Conservation (phyloP, 2,113 vertebrate species). For the Chaetodon trifascialis region DNA sequence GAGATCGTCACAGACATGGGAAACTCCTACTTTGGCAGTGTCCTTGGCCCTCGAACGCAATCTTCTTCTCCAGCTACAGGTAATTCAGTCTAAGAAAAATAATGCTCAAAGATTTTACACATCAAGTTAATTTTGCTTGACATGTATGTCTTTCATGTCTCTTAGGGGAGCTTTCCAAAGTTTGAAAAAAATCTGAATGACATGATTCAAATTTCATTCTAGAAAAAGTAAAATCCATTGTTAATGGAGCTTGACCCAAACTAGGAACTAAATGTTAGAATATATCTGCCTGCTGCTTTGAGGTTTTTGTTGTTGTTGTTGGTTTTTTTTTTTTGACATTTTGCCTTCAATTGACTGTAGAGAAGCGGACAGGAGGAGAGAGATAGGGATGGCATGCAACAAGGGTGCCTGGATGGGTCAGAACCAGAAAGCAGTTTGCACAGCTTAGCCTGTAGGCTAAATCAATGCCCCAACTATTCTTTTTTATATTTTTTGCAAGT, state of each 20-base stretch:
- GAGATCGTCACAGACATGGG: slow-evolving; percentile 90
- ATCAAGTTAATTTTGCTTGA: neutral
- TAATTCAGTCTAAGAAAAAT: slow-evolving; percentile 71
- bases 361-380: neutral
- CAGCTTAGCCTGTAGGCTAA: neutral
- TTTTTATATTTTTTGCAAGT: neutral
- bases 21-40: slow-evolving; percentile 88
- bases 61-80: slow-evolving; percentile 95
- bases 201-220: neutral
- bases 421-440: neutral
- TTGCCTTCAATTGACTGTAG: neutral
- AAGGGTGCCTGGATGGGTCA: neutral
- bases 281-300: neutral
- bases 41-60: slow-evolving; percentile 91
- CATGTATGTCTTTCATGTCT: neutral
- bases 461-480: neutral
- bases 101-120: neutral
- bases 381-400: neutral
- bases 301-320: no score
- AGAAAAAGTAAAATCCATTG: neutral
- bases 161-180: no score
- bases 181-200: neutral
- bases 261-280: neutral
- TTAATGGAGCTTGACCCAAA: neutral
- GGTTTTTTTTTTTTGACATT: neutral